Evolutionary conservation across 2,888 invertebrate genomes (phyloP).

Genomic region (Metopia argyrocephala): DNA sequence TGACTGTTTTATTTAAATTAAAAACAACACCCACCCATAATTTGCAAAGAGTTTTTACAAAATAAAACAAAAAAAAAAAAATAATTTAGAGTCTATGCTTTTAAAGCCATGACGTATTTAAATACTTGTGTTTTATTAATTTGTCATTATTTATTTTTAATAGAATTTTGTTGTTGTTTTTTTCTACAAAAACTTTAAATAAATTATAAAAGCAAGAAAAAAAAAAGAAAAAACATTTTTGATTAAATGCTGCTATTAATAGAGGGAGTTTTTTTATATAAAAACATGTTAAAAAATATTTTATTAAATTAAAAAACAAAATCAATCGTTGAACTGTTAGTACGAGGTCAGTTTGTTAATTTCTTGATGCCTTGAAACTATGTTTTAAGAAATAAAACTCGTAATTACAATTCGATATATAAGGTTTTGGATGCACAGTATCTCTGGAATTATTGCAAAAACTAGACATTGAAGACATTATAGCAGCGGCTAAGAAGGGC

Average conservation of each 20-base stretch:
- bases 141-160: constrained; percentile 1
- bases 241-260: not conserved
- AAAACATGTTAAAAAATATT: not conserved
- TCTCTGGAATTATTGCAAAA: too few relatives aligned
- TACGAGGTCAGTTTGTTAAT: too few relatives aligned
- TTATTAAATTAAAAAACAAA: not conserved
- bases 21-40: constrained; percentile 2
- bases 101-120: not conserved
- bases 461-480: too few relatives aligned
- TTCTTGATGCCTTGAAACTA: too few relatives aligned
- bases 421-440: too few relatives aligned
- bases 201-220: not conserved
- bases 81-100: not conserved
- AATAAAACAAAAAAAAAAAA: not conserved
- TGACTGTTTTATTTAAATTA: constrained; percentile 41
- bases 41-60: not conserved
- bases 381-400: too few relatives aligned
- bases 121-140: constrained; percentile 3
- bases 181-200: not conserved
- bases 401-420: too few relatives aligned
- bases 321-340: not conserved
- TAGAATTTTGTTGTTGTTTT: not conserved
- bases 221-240: not conserved
- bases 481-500: too few relatives aligned
- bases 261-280: not conserved